Percentiles rank a stretch among this genome's conserved stretches.
Evolutionary conservation across 2,888 invertebrate genomes (phyloP).

Genomic region (Lasioglossum malachurum): DNA sequence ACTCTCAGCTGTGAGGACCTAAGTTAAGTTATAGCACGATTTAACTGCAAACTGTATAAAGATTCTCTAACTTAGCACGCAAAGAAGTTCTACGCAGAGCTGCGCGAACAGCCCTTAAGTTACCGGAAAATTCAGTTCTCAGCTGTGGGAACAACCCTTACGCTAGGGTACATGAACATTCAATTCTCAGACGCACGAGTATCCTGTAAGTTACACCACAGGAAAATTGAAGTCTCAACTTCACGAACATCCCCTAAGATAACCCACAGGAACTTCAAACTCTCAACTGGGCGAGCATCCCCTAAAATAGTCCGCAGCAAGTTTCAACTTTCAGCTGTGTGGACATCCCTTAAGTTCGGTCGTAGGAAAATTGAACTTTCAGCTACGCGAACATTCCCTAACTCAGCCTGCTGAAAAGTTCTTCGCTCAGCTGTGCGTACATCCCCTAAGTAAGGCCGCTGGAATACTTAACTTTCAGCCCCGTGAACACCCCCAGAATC

Average conservation of each 20-base stretch:
- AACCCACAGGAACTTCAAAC: not conserved
- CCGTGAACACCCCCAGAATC: not conserved
- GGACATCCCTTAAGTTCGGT: not conserved
- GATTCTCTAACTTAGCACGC: not conserved
- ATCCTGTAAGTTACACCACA: too few relatives aligned
- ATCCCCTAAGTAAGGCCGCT: not conserved
- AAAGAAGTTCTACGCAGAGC: not conserved
- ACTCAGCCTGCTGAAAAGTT: not conserved
- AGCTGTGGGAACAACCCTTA: not conserved
- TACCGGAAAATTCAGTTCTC: not conserved
- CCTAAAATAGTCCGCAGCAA: not conserved
- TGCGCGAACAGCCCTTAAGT: not conserved
- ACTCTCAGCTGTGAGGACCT: not conserved
- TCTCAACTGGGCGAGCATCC: not conserved
- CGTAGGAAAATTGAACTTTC: not conserved
- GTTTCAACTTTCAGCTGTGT: not conserved
- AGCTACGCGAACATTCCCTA: not conserved
- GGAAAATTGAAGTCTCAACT: too few relatives aligned
- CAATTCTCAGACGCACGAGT: too few relatives aligned
- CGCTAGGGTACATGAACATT: too few relatives aligned
- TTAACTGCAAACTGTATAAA: not conserved
- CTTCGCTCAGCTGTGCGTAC: not conserved
- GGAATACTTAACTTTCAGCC: not conserved
- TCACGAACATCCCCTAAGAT: too few relatives aligned
- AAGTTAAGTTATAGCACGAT: not conserved